These are phyloP conservation scores for Spermophilus dauricus DNA, from an alignment of 2,113 vertebrate genomes.

Conservation along the genomic window DNA sequence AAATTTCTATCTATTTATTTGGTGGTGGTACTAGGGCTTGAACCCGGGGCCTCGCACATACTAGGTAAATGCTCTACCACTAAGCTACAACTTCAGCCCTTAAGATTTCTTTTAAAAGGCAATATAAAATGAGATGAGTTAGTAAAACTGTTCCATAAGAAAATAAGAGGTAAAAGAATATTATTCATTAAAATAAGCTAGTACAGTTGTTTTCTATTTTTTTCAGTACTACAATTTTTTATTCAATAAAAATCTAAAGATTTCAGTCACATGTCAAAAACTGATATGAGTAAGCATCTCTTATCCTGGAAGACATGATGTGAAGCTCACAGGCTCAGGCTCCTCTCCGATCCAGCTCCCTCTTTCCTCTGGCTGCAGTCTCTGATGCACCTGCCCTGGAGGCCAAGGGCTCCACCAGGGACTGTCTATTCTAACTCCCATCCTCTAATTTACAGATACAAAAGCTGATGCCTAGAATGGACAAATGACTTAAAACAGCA, in stretches of 20 bases:
- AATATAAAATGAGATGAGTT: not conserved
- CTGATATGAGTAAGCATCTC: not conserved
- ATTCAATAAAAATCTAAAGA: constrained; percentile 11
- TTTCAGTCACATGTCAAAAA: not conserved
- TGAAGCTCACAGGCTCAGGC: not conserved
- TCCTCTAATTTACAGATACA: not conserved
- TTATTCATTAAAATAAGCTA: not conserved
- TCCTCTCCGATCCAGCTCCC: not conserved
- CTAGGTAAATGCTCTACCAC: no score
- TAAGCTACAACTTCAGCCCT: no score
- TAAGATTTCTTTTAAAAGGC: not conserved
- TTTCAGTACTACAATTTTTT: constrained; percentile 31
- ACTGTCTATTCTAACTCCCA: not conserved
- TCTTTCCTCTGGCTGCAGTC: not conserved
- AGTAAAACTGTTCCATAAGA: not conserved
- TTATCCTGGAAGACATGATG: not conserved
- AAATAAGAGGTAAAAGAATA: not conserved
- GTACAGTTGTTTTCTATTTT: not conserved
- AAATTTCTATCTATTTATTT: not conserved
- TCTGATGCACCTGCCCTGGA: not conserved
- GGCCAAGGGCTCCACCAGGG: not conserved
- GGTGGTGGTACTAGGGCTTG: no score
- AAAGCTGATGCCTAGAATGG: not conserved
- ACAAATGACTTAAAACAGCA: not conserved
- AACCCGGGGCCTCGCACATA: no score